Conservation (phyloP, 1,140 invertebrate species). For the Megalopta genalis region DNA sequence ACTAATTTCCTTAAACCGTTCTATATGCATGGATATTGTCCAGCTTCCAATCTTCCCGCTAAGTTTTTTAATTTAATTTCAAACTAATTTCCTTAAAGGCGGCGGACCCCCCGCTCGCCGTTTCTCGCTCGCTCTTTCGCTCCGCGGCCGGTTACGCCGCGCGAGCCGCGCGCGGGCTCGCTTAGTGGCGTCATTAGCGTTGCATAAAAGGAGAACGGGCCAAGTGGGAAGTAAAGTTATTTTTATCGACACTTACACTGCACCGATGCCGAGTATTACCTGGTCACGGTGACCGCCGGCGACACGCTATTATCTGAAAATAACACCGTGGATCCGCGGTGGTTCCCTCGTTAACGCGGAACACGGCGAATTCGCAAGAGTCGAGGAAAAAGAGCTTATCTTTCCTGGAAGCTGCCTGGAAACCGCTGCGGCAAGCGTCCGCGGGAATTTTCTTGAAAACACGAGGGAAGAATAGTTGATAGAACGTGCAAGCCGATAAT, state of each 20-base stretch:
- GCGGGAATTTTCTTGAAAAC: too few relatives aligned
- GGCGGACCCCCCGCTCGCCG: constrained; percentile 1
- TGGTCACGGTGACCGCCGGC: background rate
- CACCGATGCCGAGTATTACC: background rate
- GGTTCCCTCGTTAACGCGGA: background rate
- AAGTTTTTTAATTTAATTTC: constrained; percentile 59
- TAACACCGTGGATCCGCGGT: background rate
- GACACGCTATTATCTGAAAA: background rate
- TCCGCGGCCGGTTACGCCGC: background rate
- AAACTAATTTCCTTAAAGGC: constrained; percentile 53
- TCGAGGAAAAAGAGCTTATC: background rate
- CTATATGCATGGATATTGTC: constrained; percentile 48
- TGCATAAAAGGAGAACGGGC: constrained; percentile 40
- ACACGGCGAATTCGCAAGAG: background rate
- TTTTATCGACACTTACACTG: constrained; percentile 31
- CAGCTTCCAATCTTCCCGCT: constrained; percentile 45
- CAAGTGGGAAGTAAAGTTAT: constrained; percentile 29
- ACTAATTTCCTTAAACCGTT: constrained; percentile 52
- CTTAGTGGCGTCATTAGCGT: constrained; percentile 38
- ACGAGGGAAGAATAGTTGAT: too few relatives aligned
- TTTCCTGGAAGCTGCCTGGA: too few relatives aligned
- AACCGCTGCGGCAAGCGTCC: too few relatives aligned
- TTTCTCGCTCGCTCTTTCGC: background rate
- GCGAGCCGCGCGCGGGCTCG: constrained; percentile 5
- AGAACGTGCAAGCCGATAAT: too few relatives aligned